Evolutionary conservation across 2,888 invertebrate species (phyloP).

Genomic region (Muscina levida): DNA sequence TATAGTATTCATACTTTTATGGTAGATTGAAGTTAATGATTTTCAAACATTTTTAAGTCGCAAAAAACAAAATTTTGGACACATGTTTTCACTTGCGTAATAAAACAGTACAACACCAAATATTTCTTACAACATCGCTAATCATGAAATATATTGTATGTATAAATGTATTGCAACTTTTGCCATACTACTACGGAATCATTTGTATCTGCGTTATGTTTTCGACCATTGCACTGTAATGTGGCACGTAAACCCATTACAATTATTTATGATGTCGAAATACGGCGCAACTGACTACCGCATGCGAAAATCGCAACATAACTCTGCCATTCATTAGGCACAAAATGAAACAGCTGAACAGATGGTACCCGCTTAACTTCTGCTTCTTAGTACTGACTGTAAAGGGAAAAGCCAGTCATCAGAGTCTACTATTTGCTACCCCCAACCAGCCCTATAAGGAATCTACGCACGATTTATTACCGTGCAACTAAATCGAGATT

Average conservation of each 20-base stretch:
- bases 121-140: too few relatives aligned
- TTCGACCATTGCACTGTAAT: constrained; percentile 33
- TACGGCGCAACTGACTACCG: constrained; percentile 1
- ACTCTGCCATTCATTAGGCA: constrained; percentile 39
- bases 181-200: too few relatives aligned
- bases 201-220: constrained; percentile 36
- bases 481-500: constrained; percentile 59
- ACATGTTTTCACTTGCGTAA: too few relatives aligned
- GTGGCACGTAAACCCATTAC: constrained; percentile 68
- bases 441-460: constrained; percentile 6
- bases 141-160: not conserved
- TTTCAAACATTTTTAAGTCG: too few relatives aligned
- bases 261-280: constrained; percentile 67
- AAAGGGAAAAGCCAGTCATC: too few relatives aligned
- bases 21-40: too few relatives aligned
- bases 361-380: not conserved
- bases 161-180: not conserved
- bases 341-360: constrained; percentile 39
- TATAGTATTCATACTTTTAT: too few relatives aligned
- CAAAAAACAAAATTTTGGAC: too few relatives aligned
- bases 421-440: too few relatives aligned
- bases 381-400: too few relatives aligned
- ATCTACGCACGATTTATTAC: constrained; percentile 64
- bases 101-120: too few relatives aligned
- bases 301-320: constrained; percentile 42